Conservation (phyloP, 1,140 invertebrate genomes). For the Phenacoccus solenopsis region DNA sequence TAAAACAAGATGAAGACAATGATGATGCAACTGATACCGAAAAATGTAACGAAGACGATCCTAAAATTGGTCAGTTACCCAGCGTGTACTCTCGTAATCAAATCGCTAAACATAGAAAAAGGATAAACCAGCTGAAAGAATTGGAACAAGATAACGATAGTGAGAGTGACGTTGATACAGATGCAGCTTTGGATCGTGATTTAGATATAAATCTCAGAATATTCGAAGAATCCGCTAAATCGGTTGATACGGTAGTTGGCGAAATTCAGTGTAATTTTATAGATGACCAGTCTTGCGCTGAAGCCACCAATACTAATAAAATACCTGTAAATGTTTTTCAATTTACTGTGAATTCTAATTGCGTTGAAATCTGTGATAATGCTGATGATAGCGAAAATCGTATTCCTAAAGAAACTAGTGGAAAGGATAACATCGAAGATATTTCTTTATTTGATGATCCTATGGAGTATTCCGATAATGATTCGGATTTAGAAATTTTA, state of each 20-base stretch:
- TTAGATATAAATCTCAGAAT: not conserved
- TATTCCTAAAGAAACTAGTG: not conserved
- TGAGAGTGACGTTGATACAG: not conserved
- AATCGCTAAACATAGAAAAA: slow-evolving; percentile 21
- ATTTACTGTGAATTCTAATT: not conserved
- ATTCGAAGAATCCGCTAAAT: not conserved
- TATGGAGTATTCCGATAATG: not conserved
- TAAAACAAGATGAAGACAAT: too few species aligned
- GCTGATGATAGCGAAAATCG: not conserved
- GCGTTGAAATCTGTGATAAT: not conserved
- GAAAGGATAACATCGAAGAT: not conserved
- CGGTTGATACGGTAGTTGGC: not conserved
- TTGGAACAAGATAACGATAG: not conserved
- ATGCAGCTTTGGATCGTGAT: not conserved
- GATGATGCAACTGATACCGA: too few species aligned
- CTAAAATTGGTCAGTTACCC: not conserved
- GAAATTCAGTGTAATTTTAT: slow-evolving; percentile 1
- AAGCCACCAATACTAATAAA: not conserved
- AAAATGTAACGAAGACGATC: not conserved
- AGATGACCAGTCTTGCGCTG: not conserved
- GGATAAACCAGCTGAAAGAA: not conserved
- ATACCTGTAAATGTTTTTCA: not conserved
- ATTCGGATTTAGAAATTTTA: slow-evolving; percentile 11
- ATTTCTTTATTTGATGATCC: not conserved
- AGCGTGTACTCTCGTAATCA: not conserved